Evolutionary conservation across 2,113 vertebrate species (phyloP).

Genomic region (Jacana jacana): DNA sequence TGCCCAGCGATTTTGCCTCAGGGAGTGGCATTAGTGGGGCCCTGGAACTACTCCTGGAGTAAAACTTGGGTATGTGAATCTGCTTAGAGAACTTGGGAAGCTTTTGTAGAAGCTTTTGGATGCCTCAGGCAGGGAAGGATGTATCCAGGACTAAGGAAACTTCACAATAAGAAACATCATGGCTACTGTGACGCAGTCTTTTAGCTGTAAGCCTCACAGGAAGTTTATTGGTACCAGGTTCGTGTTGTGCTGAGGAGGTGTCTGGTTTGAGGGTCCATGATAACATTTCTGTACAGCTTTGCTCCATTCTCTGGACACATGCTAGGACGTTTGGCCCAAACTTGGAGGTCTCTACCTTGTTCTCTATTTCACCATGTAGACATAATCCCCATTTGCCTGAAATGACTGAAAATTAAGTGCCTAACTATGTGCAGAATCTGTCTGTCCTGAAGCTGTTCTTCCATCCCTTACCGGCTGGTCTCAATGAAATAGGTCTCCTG

Average conservation of each 20-base stretch:
- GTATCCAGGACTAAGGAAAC: not conserved
- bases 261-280: not conserved
- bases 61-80: not conserved
- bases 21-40: not conserved
- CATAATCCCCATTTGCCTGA: not conserved
- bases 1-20: not conserved
- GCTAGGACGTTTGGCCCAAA: not conserved
- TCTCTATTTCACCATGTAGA: not conserved
- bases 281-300: not conserved
- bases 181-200: not conserved
- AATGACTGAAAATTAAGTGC: not conserved
- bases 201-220: not conserved
- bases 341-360: not conserved
- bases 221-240: not conserved
- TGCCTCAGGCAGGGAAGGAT: not conserved
- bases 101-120: not conserved
- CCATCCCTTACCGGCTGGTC: not conserved
- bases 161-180: not conserved
- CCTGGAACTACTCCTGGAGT: not conserved
- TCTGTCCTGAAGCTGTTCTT: not conserved
- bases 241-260: not conserved
- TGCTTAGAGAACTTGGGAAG: not conserved
- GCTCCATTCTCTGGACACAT: not conserved
- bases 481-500: not conserved
- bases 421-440: not conserved